phyloP scores from a whole-genome alignment of 1,140 invertebrate species.

The Neodiprion virginianus region DNA sequence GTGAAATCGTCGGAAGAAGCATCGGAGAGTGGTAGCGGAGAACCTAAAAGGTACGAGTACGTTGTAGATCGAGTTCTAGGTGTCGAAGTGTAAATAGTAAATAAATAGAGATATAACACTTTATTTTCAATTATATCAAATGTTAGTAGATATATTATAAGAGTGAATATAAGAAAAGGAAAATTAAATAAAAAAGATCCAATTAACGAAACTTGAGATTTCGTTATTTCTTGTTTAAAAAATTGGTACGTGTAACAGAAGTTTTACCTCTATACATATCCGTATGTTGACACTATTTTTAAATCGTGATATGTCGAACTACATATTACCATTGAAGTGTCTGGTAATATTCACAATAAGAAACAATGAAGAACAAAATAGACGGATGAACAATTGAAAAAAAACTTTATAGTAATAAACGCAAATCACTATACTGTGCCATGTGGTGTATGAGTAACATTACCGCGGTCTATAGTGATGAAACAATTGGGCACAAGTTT shows the following conservation, averaged over 20 bases:
- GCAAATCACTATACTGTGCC: too few species aligned
- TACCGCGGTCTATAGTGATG: too few species aligned
- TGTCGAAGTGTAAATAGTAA: constrained; percentile 67
- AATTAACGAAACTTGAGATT: not conserved
- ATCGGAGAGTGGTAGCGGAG: constrained; percentile 48
- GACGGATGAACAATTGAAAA: too few species aligned
- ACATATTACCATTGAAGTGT: not conserved
- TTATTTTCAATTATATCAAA: not conserved
- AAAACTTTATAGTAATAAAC: too few species aligned
- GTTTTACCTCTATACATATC: too few species aligned
- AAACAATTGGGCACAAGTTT: too few species aligned
- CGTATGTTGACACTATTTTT: too few species aligned
- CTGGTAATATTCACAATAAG: too few species aligned
- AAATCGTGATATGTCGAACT: not conserved
- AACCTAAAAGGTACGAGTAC: constrained; percentile 70
- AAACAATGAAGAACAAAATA: too few species aligned
- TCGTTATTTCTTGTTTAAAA: too few species aligned
- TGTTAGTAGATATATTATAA: not conserved
- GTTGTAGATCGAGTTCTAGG: constrained; percentile 73
- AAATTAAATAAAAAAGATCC: not conserved
- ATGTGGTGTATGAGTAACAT: too few species aligned
- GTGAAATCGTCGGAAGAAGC: constrained; percentile 22
- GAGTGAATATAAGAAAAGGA: not conserved
- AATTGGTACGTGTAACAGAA: too few species aligned
- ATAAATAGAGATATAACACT: not conserved